These are phyloP conservation scores for Bombycilla garrulus DNA, from an alignment of 2,113 vertebrate species.

Conservation along the genomic window DNA sequence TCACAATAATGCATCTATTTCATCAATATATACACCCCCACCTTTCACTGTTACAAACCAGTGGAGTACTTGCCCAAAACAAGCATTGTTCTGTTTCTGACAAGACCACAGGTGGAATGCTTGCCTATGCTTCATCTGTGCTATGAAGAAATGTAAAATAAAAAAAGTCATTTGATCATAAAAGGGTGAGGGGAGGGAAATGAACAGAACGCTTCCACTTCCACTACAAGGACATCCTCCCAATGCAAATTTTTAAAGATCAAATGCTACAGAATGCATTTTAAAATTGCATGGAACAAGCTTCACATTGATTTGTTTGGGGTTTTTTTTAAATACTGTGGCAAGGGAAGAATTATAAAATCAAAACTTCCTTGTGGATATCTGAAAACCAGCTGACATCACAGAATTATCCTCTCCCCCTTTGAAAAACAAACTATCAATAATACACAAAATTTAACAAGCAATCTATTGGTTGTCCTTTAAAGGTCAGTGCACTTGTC, in stretches of 20 bases:
- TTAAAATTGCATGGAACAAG: not conserved
- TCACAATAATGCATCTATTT: not conserved
- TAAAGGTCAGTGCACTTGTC: conserved; percentile 26
- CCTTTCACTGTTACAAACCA: not conserved
- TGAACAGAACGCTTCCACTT: not conserved
- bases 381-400: not conserved
- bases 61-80: not conserved
- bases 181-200: not conserved
- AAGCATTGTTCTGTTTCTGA: not conserved
- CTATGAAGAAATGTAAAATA: not conserved
- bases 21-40: not conserved
- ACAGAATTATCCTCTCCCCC: not conserved
- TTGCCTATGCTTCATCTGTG: not conserved
- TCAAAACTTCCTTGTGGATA: not conserved
- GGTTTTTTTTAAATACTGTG: not conserved
- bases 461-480: not conserved
- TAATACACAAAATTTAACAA: not conserved
- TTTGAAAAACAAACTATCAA: not conserved
- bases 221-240: not conserved
- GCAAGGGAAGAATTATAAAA: not conserved
- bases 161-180: not conserved
- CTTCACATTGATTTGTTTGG: not conserved
- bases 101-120: not conserved
- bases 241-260: not conserved
- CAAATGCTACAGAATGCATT: not conserved